Conservation (phyloP, 2,113 vertebrate species). For the Aviceda subcristata region DNA sequence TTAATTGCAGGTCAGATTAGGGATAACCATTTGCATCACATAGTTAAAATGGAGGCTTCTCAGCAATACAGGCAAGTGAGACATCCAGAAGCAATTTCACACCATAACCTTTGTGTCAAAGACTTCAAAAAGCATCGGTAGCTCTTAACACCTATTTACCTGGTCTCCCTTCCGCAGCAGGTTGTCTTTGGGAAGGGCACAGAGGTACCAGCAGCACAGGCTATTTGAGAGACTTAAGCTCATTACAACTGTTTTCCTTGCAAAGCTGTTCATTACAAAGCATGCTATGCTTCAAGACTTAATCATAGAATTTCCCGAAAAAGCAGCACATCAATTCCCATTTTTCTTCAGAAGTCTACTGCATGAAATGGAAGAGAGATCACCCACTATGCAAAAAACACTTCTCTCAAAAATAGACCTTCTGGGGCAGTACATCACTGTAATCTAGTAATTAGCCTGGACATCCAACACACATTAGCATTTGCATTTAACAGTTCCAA, state of each 20-base stretch:
- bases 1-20: neutral
- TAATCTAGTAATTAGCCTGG: neutral
- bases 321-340: neutral
- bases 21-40: neutral
- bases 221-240: fast-evolving
- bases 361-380: neutral
- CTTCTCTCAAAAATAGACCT: neutral
- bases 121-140: neutral
- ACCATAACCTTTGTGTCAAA: neutral
- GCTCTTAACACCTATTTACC: neutral
- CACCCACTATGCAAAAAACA: neutral
- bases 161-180: neutral
- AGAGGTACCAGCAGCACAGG: neutral
- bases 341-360: neutral
- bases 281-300: neutral
- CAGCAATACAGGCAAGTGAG: neutral
- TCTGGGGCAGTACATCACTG: neutral
- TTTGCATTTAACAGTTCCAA: neutral
- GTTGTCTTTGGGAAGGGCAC: neutral
- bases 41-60: neutral
- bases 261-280: neutral
- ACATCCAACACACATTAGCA: neutral
- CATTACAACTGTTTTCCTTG: neutral
- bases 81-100: neutral
- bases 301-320: neutral